phyloP scores from a whole-genome alignment of 2,113 vertebrate species.

The Bufo bufo region DNA sequence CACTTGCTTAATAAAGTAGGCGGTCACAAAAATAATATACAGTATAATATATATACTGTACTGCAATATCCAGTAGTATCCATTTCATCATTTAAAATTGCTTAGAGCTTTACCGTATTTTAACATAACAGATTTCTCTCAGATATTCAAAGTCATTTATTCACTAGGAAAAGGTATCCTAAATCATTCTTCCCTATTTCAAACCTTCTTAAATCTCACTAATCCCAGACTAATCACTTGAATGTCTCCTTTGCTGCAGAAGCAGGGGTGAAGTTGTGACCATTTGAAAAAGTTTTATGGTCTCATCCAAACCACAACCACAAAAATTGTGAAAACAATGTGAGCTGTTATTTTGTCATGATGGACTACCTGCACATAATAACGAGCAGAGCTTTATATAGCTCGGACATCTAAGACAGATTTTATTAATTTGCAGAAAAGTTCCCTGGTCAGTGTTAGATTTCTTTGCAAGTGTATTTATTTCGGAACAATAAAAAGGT shows the following conservation, averaged over 20 bases:
- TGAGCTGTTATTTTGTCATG: conserved; percentile 36
- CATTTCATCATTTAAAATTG: conserved; percentile 36
- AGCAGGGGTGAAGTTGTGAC: conserved; percentile 31
- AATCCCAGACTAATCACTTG: conserved; percentile 52
- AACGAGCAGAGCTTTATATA: conserved; percentile 15
- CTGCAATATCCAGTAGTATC: conserved; percentile 2
- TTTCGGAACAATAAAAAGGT: not conserved
- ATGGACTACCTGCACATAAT: conserved; percentile 36
- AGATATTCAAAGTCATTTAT: conserved; percentile 26
- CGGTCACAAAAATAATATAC: not conserved
- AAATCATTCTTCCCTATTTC: conserved; percentile 32
- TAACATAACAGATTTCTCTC: conserved; percentile 13
- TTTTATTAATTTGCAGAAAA: conserved; percentile 20
- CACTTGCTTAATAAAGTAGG: not conserved
- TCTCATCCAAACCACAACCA: conserved; percentile 39
- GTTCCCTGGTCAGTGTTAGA: not conserved
- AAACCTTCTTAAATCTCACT: conserved; percentile 45
- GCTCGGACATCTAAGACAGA: conserved; percentile 1
- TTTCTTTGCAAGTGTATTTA: not conserved
- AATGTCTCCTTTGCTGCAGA: conserved; percentile 27
- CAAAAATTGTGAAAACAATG: conserved; percentile 47
- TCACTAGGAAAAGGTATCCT: not conserved
- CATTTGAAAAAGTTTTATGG: conserved; percentile 47
- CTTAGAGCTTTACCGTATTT: conserved; percentile 41
- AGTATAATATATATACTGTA: not conserved